Evolutionary conservation across 2,888 invertebrate species (phyloP).

Genomic region (Eupithecia vulgata): DNA sequence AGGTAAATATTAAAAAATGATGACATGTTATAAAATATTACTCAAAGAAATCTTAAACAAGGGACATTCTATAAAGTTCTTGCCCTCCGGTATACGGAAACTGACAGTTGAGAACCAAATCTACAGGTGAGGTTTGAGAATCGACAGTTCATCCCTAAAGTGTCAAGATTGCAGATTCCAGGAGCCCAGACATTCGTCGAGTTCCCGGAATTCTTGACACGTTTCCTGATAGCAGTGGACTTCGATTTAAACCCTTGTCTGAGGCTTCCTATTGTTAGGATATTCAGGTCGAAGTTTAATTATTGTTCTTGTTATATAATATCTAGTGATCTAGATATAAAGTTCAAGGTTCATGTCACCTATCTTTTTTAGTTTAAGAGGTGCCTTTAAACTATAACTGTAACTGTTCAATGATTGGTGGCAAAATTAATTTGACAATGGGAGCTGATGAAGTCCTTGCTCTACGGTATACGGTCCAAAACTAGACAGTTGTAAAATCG

Average conservation of each 20-base stretch:
- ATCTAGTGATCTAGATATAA: background rate
- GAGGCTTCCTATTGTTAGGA: background rate
- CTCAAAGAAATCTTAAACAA: background rate
- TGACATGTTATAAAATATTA: background rate
- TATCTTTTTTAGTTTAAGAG: background rate
- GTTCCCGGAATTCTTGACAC: slow-evolving; percentile 60
- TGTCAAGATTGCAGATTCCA: slow-evolving; percentile 50
- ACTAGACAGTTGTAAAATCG: too few species aligned
- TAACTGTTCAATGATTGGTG: background rate
- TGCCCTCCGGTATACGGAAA: background rate
- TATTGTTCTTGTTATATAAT: background rate
- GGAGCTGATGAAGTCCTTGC: too few species aligned
- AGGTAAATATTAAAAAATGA: too few species aligned
- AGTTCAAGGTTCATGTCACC: background rate
- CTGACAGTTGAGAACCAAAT: background rate
- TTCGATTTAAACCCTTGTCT: slow-evolving; percentile 8
- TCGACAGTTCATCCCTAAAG: slow-evolving; percentile 1
- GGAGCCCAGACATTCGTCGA: slow-evolving; percentile 49
- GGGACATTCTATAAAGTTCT: background rate
- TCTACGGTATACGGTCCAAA: too few species aligned
- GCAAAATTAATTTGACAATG: background rate
- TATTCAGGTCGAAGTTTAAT: background rate
- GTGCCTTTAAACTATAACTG: too few species aligned
- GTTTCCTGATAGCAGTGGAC: slow-evolving; percentile 45
- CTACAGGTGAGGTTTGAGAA: background rate